These are phyloP conservation scores for Antheraea assamensis DNA, from an alignment of 2,888 invertebrate species.

Conservation along the genomic window DNA sequence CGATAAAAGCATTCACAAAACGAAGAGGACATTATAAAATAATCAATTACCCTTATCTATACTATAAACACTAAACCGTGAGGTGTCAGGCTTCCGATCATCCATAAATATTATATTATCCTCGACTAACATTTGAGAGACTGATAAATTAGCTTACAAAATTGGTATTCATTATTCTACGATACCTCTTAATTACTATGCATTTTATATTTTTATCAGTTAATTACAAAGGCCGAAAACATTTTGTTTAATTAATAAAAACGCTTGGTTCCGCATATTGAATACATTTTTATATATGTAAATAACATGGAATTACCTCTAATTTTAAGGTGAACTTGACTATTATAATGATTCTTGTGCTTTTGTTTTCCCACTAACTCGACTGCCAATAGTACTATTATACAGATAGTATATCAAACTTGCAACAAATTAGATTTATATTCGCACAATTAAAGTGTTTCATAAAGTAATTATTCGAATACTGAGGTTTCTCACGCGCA, in stretches of 20 bases:
- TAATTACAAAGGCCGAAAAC: slow-evolving; percentile 34
- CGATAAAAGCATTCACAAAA: not conserved
- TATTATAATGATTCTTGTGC: slow-evolving; percentile 5
- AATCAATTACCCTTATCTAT: not conserved
- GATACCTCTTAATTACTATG: slow-evolving; percentile 37
- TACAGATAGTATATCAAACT: slow-evolving; percentile 15
- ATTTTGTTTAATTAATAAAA: slow-evolving; percentile 24
- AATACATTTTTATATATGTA: slow-evolving; percentile 22
- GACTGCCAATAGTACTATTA: slow-evolving; percentile 20
- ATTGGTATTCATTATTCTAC: not conserved
- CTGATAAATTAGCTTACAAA: not conserved
- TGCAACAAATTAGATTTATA: slow-evolving; percentile 20
- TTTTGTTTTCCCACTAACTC: slow-evolving; percentile 7
- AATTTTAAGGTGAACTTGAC: slow-evolving; percentile 17
- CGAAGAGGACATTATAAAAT: not conserved
- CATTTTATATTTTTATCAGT: slow-evolving; percentile 37
- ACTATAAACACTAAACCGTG: slow-evolving; percentile 20
- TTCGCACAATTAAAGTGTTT: slow-evolving; percentile 24
- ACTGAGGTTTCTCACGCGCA: slow-evolving; percentile 20
- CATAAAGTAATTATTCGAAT: slow-evolving; percentile 21
- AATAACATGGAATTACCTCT: slow-evolving; percentile 11
- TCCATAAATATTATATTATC: slow-evolving; percentile 28
- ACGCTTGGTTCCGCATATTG: slow-evolving; percentile 26
- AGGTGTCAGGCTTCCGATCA: slow-evolving; percentile 26
- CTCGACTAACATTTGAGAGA: slow-evolving; percentile 9